phyloP scores from a whole-genome alignment of 2,797 vertebrate genomes.

The Tragelaphus oryx region DNA sequence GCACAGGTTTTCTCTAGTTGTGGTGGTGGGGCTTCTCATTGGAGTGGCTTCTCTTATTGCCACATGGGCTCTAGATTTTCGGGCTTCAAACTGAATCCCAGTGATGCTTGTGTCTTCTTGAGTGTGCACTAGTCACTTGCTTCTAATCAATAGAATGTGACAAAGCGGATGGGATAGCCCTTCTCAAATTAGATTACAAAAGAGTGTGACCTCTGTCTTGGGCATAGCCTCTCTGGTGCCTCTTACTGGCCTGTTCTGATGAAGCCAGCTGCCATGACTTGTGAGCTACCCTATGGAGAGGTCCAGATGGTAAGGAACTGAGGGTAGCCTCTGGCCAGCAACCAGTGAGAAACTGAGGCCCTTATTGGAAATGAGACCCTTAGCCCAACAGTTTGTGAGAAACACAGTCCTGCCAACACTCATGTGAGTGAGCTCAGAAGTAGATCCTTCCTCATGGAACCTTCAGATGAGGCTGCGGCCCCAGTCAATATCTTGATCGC shows the following conservation, averaged over 20 bases:
- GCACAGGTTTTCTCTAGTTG: not conserved
- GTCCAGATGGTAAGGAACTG: not conserved
- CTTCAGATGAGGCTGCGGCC: not conserved
- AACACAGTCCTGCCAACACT: not conserved
- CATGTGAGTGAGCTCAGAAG: not conserved
- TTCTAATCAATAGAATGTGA: constrained; percentile 1
- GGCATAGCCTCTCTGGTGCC: not conserved
- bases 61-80: not conserved
- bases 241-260: not conserved
- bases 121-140: not conserved
- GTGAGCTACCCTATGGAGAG: not conserved
- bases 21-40: not conserved
- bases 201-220: not conserved
- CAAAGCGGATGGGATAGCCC: not conserved
- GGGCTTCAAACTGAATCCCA: not conserved
- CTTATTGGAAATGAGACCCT: not conserved
- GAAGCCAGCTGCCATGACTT: not conserved
- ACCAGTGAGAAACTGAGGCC: not conserved
- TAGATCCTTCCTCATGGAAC: not conserved
- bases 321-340: not conserved
- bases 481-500: not conserved
- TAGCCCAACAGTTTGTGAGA: not conserved
- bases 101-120: not conserved
- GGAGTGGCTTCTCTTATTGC: not conserved
- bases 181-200: constrained; percentile 15